These are phyloP conservation scores for Prolemur simus DNA, from an alignment of 2,113 vertebrate genomes.

Conservation along the genomic window DNA sequence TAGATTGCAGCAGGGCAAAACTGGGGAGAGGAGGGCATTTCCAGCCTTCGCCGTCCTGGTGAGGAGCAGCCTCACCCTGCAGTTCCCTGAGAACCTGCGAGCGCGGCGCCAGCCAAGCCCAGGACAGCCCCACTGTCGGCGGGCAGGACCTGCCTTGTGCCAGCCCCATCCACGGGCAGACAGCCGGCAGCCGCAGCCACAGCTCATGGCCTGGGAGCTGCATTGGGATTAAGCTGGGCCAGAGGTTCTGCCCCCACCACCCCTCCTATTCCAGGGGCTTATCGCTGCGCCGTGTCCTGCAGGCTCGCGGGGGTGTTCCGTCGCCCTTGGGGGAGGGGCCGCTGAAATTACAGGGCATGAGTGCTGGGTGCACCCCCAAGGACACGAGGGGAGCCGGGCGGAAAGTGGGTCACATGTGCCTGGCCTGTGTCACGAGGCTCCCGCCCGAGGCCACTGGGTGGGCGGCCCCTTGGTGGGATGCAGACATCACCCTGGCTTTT, in stretches of 20 bases:
- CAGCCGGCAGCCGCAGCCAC: not conserved
- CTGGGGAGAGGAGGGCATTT: not conserved
- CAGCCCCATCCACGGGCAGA: fast-evolving
- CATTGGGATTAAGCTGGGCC: not conserved
- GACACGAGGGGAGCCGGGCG: slow-evolving; percentile 82
- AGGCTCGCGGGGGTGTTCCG: slow-evolving; percentile 81
- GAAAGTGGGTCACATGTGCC: slow-evolving; percentile 88
- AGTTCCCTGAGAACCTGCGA: not conserved
- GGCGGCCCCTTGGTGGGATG: slow-evolving; percentile 75
- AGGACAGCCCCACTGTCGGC: not conserved
- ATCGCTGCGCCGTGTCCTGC: slow-evolving; percentile 68
- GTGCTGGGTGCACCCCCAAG: slow-evolving; percentile 79
- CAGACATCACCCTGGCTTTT: slow-evolving; percentile 84
- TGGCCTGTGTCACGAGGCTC: slow-evolving; percentile 85
- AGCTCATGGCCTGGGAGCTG: not conserved
- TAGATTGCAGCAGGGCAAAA: not conserved
- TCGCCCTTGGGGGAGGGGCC: slow-evolving; percentile 75
- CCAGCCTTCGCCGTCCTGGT: fast-evolving
- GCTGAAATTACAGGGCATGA: slow-evolving; percentile 78
- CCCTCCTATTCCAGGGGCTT: slow-evolving; percentile 4
- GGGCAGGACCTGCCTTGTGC: not conserved
- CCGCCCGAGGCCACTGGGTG: slow-evolving; percentile 88
- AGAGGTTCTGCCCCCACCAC: slow-evolving; percentile 35
- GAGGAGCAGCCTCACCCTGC: not conserved
- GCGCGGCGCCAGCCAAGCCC: not conserved